Percentiles rank a stretch among this genome's conserved stretches.
Conservation (phyloP, 2,113 vertebrate species). For the Kryptolebias marmoratus region DNA sequence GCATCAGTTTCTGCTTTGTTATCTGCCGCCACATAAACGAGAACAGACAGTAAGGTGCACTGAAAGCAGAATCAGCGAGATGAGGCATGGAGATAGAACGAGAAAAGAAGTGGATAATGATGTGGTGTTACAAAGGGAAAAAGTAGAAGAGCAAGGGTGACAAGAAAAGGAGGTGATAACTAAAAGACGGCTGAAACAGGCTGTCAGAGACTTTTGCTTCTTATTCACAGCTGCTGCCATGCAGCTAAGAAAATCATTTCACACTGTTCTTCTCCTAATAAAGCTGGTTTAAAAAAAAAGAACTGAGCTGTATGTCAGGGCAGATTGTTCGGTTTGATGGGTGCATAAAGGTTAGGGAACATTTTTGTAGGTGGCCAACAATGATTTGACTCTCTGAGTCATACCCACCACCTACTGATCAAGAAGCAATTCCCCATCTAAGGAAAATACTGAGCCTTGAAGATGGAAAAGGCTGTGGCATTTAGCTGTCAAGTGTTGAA, state of each 20-base stretch:
- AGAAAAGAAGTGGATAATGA: not conserved
- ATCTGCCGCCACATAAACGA: conserved; percentile 34
- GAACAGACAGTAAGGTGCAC: conserved; percentile 11
- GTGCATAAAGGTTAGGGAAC: conserved; percentile 11
- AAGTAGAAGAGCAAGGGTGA: not conserved
- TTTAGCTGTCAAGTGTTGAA: conserved; percentile 10
- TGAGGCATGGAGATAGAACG: not conserved
- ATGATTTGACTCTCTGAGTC: conserved; percentile 39
- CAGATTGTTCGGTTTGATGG: not conserved
- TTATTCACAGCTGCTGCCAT: conserved; percentile 3
- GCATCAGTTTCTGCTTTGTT: conserved; percentile 45
- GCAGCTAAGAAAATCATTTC: not conserved
- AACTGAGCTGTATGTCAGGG: not conserved
- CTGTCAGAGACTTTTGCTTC: not conserved
- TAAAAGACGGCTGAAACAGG: not conserved
- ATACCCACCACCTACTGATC: conserved; percentile 25
- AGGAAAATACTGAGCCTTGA: not conserved
- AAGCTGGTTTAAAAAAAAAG: not conserved
- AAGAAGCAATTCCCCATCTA: not conserved
- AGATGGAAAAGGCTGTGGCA: not conserved
- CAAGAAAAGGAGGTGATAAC: not conserved
- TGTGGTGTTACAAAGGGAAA: not conserved
- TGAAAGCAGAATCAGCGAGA: not conserved
- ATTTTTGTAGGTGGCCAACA: conserved; percentile 11
- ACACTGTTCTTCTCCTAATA: conserved; percentile 3